These are phyloP conservation scores for Chaetura pelagica DNA, from an alignment of 2,113 vertebrate genomes.

Conservation along the genomic window DNA sequence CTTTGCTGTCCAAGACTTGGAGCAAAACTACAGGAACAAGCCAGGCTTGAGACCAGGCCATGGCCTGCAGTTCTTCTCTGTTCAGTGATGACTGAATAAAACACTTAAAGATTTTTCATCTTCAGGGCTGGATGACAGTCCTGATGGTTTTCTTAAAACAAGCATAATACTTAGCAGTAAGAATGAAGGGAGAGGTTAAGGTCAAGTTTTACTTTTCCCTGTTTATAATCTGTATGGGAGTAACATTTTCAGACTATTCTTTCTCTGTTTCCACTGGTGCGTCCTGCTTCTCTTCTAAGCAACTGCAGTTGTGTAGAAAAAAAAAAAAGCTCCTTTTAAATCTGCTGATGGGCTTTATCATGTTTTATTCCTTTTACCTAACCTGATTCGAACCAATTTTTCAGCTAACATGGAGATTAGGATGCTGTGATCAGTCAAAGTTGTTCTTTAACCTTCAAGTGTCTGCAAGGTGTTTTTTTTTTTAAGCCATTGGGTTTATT, in stretches of 20 bases:
- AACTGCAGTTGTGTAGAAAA: background rate
- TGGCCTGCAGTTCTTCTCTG: background rate
- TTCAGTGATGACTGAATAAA: background rate
- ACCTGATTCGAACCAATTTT: background rate
- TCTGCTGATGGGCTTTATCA: background rate
- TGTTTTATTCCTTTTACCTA: background rate
- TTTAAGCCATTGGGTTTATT: background rate
- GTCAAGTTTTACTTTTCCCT: background rate
- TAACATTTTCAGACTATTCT: background rate
- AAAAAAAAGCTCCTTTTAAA: background rate
- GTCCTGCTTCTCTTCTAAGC: background rate
- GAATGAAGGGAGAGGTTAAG: background rate
- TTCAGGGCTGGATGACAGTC: background rate
- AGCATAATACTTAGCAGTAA: background rate
- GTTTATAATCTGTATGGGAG: background rate
- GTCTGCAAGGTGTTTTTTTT: background rate
- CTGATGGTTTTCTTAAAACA: background rate
- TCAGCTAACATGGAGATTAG: background rate
- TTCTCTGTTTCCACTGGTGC: background rate
- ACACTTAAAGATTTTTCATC: background rate
- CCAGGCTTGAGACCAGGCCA: background rate
- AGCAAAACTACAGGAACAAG: background rate
- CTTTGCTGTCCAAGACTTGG: background rate
- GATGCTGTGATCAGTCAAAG: background rate
- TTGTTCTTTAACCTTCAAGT: background rate